A percentile compares a stretch with the other conserved stretches of the same genome.
Evolutionary conservation across 2,888 invertebrate species (phyloP).

Genomic region (Antitype chi): DNA sequence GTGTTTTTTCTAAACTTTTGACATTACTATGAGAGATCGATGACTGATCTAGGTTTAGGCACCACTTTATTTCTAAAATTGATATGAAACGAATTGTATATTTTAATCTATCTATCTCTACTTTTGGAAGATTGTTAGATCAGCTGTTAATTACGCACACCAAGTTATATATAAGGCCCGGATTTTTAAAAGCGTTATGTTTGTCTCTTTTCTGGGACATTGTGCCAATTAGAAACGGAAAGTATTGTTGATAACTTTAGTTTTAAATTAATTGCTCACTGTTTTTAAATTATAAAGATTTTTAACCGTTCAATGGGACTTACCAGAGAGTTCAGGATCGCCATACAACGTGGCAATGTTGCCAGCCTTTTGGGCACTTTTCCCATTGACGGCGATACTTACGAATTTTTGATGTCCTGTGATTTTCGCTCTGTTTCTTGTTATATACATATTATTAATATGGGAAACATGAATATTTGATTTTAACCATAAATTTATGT

Average conservation of each 20-base stretch:
- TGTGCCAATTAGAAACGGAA: not conserved
- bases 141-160: not conserved
- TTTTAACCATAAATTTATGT: not conserved
- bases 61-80: not conserved
- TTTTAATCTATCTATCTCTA: not conserved
- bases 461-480: not conserved
- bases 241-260: no score
- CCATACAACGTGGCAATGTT: no score
- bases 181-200: no score
- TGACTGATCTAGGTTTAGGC: conserved; percentile 31
- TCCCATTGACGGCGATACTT: no score
- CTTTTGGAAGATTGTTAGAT: not conserved
- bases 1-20: not conserved
- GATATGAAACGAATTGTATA: conserved; percentile 9
- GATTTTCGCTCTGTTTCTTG: no score
- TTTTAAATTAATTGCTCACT: not conserved
- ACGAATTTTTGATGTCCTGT: no score
- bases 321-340: no score
- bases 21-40: not conserved
- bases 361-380: no score
- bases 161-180: not conserved
- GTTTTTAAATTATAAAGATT: not conserved
- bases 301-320: no score
- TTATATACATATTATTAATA: not conserved
- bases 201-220: not conserved